Conservation (phyloP, 37 sponge, comb jelly and placozoan species). For the Dysidea cf. avara region DNA sequence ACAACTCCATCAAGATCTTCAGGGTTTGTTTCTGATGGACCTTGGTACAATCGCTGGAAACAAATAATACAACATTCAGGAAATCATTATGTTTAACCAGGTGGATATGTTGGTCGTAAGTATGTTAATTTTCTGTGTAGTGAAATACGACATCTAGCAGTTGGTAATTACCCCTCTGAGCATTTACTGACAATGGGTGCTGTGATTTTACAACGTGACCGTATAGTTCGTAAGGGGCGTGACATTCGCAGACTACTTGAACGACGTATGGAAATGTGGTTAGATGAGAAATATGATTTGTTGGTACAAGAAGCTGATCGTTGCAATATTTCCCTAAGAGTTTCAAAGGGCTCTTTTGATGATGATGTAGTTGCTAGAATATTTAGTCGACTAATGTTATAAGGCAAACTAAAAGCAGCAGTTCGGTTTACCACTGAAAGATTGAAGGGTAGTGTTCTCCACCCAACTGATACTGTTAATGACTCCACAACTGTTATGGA, state of each 20-base stretch:
- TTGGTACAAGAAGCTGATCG: background rate
- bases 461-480: background rate
- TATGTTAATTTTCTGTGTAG: background rate
- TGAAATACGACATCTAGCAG: background rate
- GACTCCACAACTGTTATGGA: slow-evolving; percentile 1
- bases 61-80: background rate
- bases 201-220: slow-evolving; percentile 2
- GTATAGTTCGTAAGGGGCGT: background rate
- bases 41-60: background rate
- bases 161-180: slow-evolving; percentile 10
- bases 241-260: slow-evolving; percentile 4
- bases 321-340: background rate
- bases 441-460: background rate
- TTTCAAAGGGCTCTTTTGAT: background rate
- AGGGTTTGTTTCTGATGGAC: background rate
- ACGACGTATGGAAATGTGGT: background rate
- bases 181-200: background rate
- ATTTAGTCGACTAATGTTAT: background rate
- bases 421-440: background rate
- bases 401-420: background rate
- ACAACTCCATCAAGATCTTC: background rate
- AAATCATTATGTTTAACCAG: background rate
- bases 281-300: background rate
- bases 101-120: background rate
- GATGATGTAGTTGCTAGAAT: background rate